Conservation (phyloP, 1,140 invertebrate species). For the Caenorhabditis inopinata region DNA sequence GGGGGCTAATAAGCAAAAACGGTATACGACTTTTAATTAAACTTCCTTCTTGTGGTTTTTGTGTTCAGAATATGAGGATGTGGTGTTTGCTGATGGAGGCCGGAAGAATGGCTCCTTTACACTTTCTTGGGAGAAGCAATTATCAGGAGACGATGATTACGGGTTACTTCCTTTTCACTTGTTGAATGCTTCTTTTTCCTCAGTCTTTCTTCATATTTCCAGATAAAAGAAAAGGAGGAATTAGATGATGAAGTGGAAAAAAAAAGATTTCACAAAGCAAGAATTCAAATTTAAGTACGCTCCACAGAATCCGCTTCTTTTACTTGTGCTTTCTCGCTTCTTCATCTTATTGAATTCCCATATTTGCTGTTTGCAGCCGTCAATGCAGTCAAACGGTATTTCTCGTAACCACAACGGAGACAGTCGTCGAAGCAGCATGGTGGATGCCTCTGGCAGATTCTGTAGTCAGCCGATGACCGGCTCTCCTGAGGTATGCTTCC, state of each 20-base stretch:
- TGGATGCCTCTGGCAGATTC: conserved; percentile 34
- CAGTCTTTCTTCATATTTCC: neutral
- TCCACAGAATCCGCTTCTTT: neutral
- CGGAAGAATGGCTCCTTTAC: neutral
- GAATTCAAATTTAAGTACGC: conserved; percentile 25
- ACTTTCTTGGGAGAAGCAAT: neutral
- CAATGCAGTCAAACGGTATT: conserved; percentile 36
- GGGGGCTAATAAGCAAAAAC: too few relatives aligned
- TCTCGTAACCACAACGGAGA: conserved; percentile 22
- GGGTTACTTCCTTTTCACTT: neutral
- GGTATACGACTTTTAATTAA: too few relatives aligned
- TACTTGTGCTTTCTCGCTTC: neutral
- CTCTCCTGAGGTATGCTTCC: conserved; percentile 21
- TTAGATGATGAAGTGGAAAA: neutral
- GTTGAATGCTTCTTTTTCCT: too few relatives aligned
- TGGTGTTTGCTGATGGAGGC: neutral
- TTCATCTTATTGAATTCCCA: neutral
- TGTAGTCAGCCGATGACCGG: conserved; percentile 35
- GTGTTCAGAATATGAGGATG: neutral
- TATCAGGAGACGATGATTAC: neutral
- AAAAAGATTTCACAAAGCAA: neutral
- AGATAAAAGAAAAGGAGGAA: neutral
- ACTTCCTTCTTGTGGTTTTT: neutral
- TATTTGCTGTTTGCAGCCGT: conserved; percentile 23
- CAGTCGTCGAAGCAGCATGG: conserved; percentile 38